A percentile compares a stretch with the other conserved stretches of the same genome.
Conservation (phyloP, 2,888 invertebrate genomes). For the Chrysolina haemoptera region DNA sequence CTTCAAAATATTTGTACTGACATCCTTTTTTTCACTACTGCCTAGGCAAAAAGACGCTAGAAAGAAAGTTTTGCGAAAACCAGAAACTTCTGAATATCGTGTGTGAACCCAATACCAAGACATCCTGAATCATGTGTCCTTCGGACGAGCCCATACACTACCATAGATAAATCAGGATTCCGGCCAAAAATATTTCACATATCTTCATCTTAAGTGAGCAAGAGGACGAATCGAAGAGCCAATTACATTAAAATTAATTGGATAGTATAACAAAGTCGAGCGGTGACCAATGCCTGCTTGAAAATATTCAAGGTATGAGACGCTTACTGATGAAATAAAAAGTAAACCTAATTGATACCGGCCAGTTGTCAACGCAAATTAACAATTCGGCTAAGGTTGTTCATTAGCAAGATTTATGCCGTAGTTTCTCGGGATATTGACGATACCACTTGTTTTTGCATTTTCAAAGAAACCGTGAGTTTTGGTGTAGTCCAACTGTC, state of each 20-base stretch:
- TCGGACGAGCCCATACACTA: constrained; percentile 7
- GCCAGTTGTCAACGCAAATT: constrained; percentile 34
- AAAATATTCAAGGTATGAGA: constrained; percentile 54
- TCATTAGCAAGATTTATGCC: constrained; percentile 33
- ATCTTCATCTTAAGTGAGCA: constrained; percentile 46
- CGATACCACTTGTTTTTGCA: neutral
- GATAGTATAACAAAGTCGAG: constrained; percentile 59
- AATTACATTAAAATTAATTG: constrained; percentile 67
- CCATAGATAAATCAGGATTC: constrained; percentile 29
- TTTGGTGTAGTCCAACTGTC: neutral
- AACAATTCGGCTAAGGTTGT: constrained; percentile 40
- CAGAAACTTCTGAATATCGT: too few relatives aligned
- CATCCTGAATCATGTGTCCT: constrained; percentile 3
- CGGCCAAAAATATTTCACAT: constrained; percentile 51
- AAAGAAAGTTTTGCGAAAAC: too few relatives aligned
- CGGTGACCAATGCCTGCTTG: constrained; percentile 47
- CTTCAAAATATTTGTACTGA: too few relatives aligned
- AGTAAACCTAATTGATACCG: constrained; percentile 51
- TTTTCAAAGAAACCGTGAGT: constrained; percentile 12
- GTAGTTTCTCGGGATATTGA: constrained; percentile 27
- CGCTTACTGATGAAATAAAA: constrained; percentile 56
- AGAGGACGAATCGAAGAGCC: constrained; percentile 60
- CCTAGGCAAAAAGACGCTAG: too few relatives aligned
- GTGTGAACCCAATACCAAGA: neutral
- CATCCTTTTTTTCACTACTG: too few relatives aligned